These are phyloP conservation scores for Protaetia brevitarsis DNA, from an alignment of 1,140 invertebrate genomes.

Conservation along the genomic window DNA sequence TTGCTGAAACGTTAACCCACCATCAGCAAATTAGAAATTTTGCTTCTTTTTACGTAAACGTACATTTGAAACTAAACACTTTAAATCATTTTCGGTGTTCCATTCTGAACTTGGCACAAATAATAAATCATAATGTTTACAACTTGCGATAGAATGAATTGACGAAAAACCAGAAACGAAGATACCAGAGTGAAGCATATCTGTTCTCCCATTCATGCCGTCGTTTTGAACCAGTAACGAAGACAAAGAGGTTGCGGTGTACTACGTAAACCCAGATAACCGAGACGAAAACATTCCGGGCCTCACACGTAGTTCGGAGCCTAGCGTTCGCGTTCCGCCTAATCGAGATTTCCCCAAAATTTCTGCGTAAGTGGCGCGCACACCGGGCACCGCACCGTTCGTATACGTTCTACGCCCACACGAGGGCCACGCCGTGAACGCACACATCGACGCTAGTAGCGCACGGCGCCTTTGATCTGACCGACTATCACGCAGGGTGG, in stretches of 20 bases:
- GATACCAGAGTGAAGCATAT: neutral
- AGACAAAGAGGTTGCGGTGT: slow-evolving; percentile 8
- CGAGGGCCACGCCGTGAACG: neutral
- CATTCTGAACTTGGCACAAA: neutral
- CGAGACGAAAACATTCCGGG: slow-evolving; percentile 2
- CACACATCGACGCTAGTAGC: neutral
- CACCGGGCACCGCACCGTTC: neutral
- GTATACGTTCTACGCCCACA: neutral
- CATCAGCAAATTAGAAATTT: too few species aligned
- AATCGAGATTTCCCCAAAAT: slow-evolving; percentile 15
- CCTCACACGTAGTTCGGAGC: neutral
- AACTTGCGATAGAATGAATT: neutral
- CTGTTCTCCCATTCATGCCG: neutral
- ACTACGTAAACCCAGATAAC: too few species aligned
- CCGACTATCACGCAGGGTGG: slow-evolving; percentile 18
- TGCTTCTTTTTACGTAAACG: too few species aligned
- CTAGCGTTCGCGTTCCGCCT: neutral
- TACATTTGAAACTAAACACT: neutral
- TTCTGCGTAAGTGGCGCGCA: slow-evolving; percentile 9
- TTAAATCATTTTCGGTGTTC: slow-evolving; percentile 13
- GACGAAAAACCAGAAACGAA: neutral
- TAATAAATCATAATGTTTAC: slow-evolving; percentile 9
- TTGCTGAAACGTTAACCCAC: too few species aligned
- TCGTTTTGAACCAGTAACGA: neutral
- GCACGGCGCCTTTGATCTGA: neutral